A percentile compares a stretch with the other conserved stretches of the same genome.
Conservation (phyloP, 2,113 vertebrate genomes). For the Orientallactaga bullata region DNA sequence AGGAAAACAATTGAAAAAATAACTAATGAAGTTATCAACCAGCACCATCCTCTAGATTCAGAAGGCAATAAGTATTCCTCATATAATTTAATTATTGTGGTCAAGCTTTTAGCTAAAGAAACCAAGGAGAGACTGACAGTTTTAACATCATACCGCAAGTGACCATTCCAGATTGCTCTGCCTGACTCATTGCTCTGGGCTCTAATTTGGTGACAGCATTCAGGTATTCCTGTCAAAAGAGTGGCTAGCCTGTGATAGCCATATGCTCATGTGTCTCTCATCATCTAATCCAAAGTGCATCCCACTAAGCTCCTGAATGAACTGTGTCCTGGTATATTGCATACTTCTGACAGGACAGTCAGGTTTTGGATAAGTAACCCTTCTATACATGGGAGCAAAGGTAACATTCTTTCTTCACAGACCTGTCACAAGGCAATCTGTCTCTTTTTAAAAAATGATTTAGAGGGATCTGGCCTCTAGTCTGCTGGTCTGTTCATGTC, state of each 20-base stretch:
- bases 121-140: neutral
- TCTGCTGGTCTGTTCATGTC: slow-evolving; percentile 33
- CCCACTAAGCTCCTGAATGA: neutral
- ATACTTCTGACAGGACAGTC: slow-evolving; percentile 12
- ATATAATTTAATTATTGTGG: neutral
- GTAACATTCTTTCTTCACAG: slow-evolving; percentile 34
- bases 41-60: neutral
- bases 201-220: neutral
- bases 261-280: neutral
- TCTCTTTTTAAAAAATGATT: slow-evolving; percentile 73
- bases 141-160: neutral
- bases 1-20: neutral
- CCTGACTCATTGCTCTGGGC: neutral
- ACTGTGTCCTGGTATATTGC: accelerated
- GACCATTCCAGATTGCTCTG: neutral
- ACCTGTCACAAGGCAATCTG: slow-evolving; percentile 63
- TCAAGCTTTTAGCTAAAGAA: neutral
- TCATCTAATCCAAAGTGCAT: neutral
- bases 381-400: neutral
- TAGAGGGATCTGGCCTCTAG: slow-evolving; percentile 63
- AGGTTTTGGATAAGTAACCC: neutral
- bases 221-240: neutral
- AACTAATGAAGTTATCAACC: too few species aligned
- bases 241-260: too few species aligned
- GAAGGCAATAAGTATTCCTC: neutral